Conservation (phyloP, 2,797 vertebrate species). For the Avahi laniger region DNA sequence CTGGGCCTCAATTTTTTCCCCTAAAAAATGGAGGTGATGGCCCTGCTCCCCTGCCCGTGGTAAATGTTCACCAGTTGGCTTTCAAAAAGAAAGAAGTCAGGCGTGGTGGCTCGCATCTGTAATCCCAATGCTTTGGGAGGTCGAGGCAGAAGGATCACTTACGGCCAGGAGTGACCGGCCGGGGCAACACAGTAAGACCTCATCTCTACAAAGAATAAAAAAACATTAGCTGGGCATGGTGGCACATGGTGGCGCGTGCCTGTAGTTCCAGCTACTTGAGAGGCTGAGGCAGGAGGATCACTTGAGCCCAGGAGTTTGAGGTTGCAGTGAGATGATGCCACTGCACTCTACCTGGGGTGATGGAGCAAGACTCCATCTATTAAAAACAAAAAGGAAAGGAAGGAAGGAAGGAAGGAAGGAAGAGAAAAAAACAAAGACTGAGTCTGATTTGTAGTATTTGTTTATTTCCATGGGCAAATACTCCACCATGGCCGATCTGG, state of each 20-base stretch:
- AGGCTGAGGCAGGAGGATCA: background rate
- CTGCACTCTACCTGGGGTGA: background rate
- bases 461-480: background rate
- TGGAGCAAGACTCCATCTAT: background rate
- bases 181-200: background rate
- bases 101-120: background rate
- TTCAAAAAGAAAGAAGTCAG: background rate
- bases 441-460: background rate
- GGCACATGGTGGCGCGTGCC: rapidly evolving
- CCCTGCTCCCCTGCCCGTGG: background rate
- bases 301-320: background rate
- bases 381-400: background rate
- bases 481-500: background rate
- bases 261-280: background rate
- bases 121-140: background rate
- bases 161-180: background rate
- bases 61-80: background rate
- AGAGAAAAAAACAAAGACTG: background rate
- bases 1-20: background rate
- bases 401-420: background rate
- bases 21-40: background rate
- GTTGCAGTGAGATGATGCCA: background rate
- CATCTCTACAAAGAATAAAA: background rate
- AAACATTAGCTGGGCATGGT: background rate
- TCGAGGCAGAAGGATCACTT: background rate